phyloP scores from a whole-genome alignment of 2,797 vertebrate species.

The Picus viridis region DNA sequence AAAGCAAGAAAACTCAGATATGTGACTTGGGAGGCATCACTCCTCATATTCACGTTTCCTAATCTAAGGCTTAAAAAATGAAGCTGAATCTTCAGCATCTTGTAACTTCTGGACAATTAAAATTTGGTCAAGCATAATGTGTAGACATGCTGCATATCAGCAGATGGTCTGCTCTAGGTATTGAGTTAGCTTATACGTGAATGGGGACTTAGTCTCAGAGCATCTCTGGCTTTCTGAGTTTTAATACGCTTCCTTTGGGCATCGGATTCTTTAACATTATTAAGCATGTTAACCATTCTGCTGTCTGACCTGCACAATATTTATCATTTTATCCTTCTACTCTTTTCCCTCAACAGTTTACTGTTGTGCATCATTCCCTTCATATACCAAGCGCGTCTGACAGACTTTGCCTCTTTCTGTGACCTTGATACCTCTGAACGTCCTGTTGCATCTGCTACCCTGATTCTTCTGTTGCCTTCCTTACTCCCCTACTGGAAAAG shows the following conservation, averaged over 20 bases:
- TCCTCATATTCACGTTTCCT: neutral
- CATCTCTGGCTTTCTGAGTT: neutral
- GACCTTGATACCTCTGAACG: conserved; percentile 71
- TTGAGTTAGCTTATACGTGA: neutral
- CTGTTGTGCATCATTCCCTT: conserved; percentile 86
- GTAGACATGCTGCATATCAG: accelerated
- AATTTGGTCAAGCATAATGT: neutral
- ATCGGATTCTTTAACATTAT: neutral
- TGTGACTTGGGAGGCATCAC: neutral
- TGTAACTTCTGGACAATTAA: neutral
- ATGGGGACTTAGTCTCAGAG: neutral
- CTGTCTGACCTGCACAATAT: neutral
- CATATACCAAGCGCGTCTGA: conserved; percentile 89
- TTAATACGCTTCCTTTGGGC: neutral
- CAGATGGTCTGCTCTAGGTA: neutral
- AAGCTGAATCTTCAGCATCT: neutral
- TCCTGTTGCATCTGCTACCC: conserved; percentile 69
- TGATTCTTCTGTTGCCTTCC: conserved; percentile 60
- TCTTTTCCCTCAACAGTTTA: conserved; percentile 76
- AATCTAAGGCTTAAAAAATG: neutral
- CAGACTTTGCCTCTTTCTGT: conserved; percentile 75
- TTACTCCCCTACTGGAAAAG: conserved; percentile 45
- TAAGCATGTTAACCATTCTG: neutral
- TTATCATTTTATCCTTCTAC: conserved; percentile 56
- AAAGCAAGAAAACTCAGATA: neutral